phyloP scores from a whole-genome alignment of 1,140 invertebrate species.

The Heterodera schachtii region DNA sequence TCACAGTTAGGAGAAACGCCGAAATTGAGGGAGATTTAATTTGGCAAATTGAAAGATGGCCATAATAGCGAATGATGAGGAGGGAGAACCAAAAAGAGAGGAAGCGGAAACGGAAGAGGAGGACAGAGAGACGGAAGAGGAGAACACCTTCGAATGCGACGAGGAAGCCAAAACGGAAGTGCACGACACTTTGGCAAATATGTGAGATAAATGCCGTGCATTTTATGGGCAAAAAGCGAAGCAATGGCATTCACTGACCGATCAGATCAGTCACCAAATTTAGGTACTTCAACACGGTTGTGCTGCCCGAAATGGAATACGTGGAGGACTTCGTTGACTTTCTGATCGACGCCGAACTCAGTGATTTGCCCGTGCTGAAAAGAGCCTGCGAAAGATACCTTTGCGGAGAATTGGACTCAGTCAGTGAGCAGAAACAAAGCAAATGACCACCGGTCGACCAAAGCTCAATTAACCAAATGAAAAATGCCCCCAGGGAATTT shows the following conservation, averaged over 20 bases:
- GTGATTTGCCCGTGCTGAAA: slow-evolving; percentile 62
- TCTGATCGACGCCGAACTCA: slow-evolving; percentile 63
- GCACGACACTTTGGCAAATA: slow-evolving; percentile 62
- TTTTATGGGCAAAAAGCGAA: background rate
- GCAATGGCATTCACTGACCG: background rate
- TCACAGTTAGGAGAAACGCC: background rate
- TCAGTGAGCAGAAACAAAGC: slow-evolving; percentile 20
- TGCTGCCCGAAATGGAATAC: slow-evolving; percentile 61
- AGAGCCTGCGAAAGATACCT: slow-evolving; percentile 62
- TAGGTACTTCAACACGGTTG: slow-evolving; percentile 62
- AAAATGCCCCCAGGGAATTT: too few species aligned
- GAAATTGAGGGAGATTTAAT: background rate
- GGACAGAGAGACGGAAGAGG: slow-evolving; percentile 49
- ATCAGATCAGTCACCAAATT: background rate
- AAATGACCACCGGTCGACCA: background rate
- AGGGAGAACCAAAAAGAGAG: slow-evolving; percentile 13
- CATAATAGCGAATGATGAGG: background rate
- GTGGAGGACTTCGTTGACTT: slow-evolving; percentile 65
- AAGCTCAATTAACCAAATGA: too few species aligned
- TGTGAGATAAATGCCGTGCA: slow-evolving; percentile 11
- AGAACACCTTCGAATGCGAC: slow-evolving; percentile 55
- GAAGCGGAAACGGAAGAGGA: slow-evolving; percentile 41
- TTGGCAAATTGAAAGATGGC: slow-evolving; percentile 19
- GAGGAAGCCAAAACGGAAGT: slow-evolving; percentile 61
- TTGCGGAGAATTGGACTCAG: slow-evolving; percentile 62